Evolutionary conservation across 2,113 vertebrate species (phyloP).

Genomic region (Dendrocopos noguchii): DNA sequence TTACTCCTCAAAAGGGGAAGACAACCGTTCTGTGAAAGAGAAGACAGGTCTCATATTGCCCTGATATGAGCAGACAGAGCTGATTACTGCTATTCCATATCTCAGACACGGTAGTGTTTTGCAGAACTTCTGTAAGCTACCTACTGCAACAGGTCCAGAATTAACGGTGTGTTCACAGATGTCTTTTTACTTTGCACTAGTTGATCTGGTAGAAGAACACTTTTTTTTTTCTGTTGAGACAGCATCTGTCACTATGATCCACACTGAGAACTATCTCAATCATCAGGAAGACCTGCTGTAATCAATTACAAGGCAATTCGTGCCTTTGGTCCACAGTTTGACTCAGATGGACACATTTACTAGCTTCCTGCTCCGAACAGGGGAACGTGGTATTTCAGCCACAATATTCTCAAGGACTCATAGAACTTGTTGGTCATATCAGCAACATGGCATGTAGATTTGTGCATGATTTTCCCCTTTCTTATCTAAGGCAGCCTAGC

Average conservation of each 20-base stretch:
- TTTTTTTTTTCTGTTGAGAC: no score
- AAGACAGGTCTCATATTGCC: not conserved
- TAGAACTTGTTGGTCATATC: not conserved
- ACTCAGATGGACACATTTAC: not conserved
- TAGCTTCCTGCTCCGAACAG: not conserved
- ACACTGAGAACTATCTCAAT: constrained; percentile 6
- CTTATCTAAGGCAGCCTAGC: not conserved
- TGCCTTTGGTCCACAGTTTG: not conserved
- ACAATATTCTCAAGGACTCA: accelerated
- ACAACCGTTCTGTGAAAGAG: not conserved
- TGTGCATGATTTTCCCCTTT: not conserved
- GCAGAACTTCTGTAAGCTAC: not conserved
- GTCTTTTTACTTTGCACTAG: not conserved
- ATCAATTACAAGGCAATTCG: constrained; percentile 27
- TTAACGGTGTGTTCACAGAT: not conserved
- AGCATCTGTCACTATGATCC: not conserved
- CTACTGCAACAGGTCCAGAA: not conserved
- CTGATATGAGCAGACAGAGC: not conserved
- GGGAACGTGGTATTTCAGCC: not conserved
- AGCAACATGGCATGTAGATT: not conserved
- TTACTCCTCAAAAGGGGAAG: constrained; percentile 20
- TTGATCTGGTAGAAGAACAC: not conserved
- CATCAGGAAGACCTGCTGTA: not conserved
- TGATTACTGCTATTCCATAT: not conserved
- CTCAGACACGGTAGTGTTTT: not conserved